phyloP scores from a whole-genome alignment of 2,888 invertebrate genomes.

The Agrenia bidenticulata region DNA sequence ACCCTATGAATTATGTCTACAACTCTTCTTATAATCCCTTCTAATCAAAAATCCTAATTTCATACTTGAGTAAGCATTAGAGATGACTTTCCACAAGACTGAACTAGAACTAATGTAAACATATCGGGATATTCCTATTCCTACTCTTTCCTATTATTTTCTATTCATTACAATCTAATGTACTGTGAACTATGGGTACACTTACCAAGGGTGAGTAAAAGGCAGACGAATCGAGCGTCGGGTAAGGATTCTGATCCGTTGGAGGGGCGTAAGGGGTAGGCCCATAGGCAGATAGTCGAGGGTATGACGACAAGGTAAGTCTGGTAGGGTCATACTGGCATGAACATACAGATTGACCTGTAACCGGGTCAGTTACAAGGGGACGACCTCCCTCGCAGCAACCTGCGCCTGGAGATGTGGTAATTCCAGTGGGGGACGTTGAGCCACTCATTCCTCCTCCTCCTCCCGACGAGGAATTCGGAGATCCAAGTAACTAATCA shows the following conservation, averaged over 20 bases:
- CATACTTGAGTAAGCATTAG: constrained; percentile 13
- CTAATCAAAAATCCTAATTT: constrained; percentile 19
- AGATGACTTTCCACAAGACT: constrained; percentile 67
- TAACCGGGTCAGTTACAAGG: constrained; percentile 87
- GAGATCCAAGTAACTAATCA: constrained; percentile 49
- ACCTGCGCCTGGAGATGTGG: constrained; percentile 55
- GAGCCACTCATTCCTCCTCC: constrained; percentile 52
- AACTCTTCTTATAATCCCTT: no score
- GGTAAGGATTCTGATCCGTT: constrained; percentile 91
- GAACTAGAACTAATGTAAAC: background rate
- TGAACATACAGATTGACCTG: constrained; percentile 89
- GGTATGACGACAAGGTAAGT: constrained; percentile 78
- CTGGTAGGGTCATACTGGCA: constrained; percentile 90
- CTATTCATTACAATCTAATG: background rate
- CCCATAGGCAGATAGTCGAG: constrained; percentile 71
- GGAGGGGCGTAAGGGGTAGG: constrained; percentile 71
- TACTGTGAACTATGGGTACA: background rate
- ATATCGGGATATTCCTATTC: background rate
- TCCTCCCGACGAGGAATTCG: constrained; percentile 47
- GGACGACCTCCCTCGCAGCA: constrained; percentile 91
- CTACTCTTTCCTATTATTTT: background rate
- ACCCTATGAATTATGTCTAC: no score
- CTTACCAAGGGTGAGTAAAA: constrained; percentile 95
- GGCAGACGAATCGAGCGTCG: constrained; percentile 90
- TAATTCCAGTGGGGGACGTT: constrained; percentile 53